Evolutionary conservation across 2,113 vertebrate genomes (phyloP).

Genomic region (Pimephales promelas): DNA sequence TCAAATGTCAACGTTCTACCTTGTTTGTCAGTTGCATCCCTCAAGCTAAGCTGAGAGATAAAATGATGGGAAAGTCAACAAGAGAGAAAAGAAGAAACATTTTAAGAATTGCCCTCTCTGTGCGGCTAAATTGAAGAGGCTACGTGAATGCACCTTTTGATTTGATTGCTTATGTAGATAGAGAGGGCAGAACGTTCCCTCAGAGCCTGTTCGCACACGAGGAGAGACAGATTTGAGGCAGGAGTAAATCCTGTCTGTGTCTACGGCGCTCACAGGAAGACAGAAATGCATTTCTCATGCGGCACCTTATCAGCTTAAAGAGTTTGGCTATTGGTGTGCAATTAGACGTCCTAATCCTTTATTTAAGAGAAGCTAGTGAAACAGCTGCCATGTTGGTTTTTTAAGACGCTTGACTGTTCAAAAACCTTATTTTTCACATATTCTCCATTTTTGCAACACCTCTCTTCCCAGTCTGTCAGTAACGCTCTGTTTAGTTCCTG

Average conservation of each 20-base stretch:
- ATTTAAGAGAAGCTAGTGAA: constrained; percentile 7
- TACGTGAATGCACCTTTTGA: constrained; percentile 6
- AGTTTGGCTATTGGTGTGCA: constrained; percentile 17
- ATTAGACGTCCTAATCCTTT: constrained; percentile 18
- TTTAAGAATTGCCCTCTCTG: constrained; percentile 16
- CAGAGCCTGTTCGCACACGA: background rate
- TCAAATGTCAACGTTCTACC: background rate
- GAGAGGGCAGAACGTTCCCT: constrained; percentile 1
- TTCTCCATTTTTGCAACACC: no score
- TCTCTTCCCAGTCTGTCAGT: no score
- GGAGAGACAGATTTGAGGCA: background rate
- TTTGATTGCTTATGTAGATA: constrained; percentile 40
- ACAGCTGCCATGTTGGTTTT: background rate
- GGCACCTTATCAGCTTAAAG: constrained; percentile 26
- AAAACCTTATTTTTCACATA: no score
- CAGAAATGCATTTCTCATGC: constrained; percentile 14
- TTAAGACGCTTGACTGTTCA: no score
- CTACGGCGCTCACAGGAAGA: background rate
- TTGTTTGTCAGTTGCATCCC: background rate
- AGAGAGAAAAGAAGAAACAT: constrained; percentile 21
- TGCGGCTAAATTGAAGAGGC: constrained; percentile 25
- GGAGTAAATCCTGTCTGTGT: constrained; percentile 11
- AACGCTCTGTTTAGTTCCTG: no score
- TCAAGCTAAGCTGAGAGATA: background rate
- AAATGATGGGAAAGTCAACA: constrained; percentile 25